Conservation (phyloP, 1,140 invertebrate genomes). For the Pantala flavescens region DNA sequence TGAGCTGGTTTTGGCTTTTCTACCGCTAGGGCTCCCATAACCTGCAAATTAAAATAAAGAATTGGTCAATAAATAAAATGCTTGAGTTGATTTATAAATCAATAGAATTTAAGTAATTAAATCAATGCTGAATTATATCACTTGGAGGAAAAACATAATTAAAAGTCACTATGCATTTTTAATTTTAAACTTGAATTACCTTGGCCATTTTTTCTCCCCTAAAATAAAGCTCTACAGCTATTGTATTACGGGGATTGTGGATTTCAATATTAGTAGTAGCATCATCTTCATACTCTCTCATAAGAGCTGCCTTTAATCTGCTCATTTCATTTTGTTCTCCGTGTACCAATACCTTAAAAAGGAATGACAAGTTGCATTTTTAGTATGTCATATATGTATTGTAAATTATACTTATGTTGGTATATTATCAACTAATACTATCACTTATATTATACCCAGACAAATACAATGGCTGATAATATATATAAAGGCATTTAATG, state of each 20-base stretch:
- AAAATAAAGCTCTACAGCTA: constrained; percentile 86
- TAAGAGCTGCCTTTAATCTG: constrained; percentile 83
- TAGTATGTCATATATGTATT: no score
- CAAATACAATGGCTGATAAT: no score
- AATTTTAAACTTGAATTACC: constrained; percentile 37
- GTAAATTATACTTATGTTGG: no score
- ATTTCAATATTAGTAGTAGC: constrained; percentile 78
- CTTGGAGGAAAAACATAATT: no score
- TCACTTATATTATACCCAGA: no score
- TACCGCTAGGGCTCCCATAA: constrained; percentile 83
- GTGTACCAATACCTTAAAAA: constrained; percentile 75
- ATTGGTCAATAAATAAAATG: not conserved
- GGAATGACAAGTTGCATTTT: constrained; percentile 3
- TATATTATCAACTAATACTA: no score
- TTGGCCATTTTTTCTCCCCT: constrained; percentile 96
- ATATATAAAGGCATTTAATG: no score
- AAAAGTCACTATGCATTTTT: no score
- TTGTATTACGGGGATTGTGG: constrained; percentile 94
- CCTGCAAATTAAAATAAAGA: constrained; percentile 32
- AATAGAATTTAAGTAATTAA: not conserved
- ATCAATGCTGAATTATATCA: no score
- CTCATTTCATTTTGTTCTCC: constrained; percentile 99
- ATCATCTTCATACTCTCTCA: constrained; percentile 89
- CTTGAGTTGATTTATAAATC: not conserved
- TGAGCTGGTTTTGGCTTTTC: constrained; percentile 67